Conservation (phyloP, 2,113 vertebrate genomes). For the Charadrius vociferus region DNA sequence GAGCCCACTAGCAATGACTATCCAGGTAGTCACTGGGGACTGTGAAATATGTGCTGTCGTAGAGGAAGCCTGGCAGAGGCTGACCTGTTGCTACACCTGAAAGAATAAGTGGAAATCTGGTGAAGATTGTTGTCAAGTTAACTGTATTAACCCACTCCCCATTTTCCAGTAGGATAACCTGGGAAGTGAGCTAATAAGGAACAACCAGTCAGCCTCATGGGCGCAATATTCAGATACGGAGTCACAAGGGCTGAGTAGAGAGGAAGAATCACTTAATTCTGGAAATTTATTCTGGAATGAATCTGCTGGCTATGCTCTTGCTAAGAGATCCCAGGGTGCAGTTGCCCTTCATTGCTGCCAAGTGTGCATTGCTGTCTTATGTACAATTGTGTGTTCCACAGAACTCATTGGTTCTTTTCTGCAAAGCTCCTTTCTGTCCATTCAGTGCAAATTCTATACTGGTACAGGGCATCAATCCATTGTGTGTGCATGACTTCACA, state of each 20-base stretch:
- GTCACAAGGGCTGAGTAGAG: background rate
- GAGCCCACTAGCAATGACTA: background rate
- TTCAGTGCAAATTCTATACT: background rate
- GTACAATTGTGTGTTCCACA: background rate
- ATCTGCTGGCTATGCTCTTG: background rate
- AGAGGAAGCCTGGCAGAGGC: background rate
- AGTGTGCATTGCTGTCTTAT: background rate
- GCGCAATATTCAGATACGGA: background rate
- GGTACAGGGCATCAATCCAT: too few species aligned
- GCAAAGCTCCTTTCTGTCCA: background rate
- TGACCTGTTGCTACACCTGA: background rate
- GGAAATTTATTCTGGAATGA: background rate
- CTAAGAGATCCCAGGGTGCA: background rate
- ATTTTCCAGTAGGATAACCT: background rate
- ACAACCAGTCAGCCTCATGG: too few species aligned
- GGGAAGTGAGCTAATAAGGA: background rate
- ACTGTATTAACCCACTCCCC: background rate
- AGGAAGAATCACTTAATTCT: background rate
- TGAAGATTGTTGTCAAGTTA: background rate
- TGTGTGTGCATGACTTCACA: background rate
- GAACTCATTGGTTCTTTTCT: background rate
- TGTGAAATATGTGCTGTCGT: background rate
- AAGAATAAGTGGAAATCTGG: background rate
- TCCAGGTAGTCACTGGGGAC: too few species aligned
- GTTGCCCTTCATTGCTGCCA: background rate